Evolutionary conservation across 2,113 vertebrate species (phyloP).

Genomic region (Pangasianodon hypophthalmus): DNA sequence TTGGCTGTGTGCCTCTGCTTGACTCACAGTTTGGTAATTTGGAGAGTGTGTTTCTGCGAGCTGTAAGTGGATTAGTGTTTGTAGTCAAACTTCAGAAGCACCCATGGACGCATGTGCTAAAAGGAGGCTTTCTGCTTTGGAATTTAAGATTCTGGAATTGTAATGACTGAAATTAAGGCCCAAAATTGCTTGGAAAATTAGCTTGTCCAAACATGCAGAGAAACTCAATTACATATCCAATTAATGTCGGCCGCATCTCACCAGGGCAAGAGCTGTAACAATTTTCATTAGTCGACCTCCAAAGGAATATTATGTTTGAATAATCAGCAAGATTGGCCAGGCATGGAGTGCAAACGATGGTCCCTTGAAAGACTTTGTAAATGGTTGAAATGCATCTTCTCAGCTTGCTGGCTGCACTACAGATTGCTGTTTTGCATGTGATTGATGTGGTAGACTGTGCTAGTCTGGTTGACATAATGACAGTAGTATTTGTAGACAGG

Average conservation of each 20-base stretch:
- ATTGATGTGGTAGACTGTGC: neutral
- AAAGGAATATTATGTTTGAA: slow-evolving; percentile 62
- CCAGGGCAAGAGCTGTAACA: slow-evolving; percentile 62
- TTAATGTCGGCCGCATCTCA: slow-evolving; percentile 65
- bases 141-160: slow-evolving; percentile 48
- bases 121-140: slow-evolving; percentile 17
- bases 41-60: slow-evolving; percentile 15
- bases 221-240: slow-evolving; percentile 73
- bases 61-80: slow-evolving; percentile 25
- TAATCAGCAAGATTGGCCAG: slow-evolving; percentile 46
- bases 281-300: slow-evolving; percentile 69
- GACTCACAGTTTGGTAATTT: neutral
- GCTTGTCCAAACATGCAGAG: slow-evolving; percentile 73
- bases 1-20: slow-evolving; percentile 12
- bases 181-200: slow-evolving; percentile 69
- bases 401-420: neutral
- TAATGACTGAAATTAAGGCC: slow-evolving; percentile 67
- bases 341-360: slow-evolving; percentile 10
- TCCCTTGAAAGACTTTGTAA: slow-evolving; percentile 25
- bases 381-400: neutral
- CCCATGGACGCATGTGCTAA: neutral
- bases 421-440: slow-evolving; percentile 21
- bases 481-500: slow-evolving; percentile 14
- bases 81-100: slow-evolving; percentile 11
- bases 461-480: slow-evolving; percentile 5